Conservation (phyloP, 2,113 vertebrate genomes). For the Lophura nycthemera region DNA sequence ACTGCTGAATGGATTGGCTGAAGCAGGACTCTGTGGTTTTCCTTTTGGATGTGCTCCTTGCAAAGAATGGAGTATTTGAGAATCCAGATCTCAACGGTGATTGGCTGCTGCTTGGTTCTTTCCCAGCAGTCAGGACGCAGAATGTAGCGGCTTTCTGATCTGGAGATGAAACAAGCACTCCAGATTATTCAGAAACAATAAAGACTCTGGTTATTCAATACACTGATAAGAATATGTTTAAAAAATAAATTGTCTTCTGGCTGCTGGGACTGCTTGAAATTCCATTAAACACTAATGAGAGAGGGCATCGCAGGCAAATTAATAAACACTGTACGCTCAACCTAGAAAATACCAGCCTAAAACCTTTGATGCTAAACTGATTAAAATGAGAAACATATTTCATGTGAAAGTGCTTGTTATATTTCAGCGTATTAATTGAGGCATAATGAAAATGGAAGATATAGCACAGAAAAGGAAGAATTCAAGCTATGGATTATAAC, state of each 20-base stretch:
- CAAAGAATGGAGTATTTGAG: background rate
- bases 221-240: slow-evolving; percentile 54
- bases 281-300: slow-evolving; percentile 72
- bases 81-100: background rate
- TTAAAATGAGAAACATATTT: slow-evolving; percentile 70
- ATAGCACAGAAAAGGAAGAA: slow-evolving; percentile 4
- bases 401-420: slow-evolving; percentile 40
- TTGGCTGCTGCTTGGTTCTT: background rate
- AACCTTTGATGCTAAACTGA: slow-evolving; percentile 72
- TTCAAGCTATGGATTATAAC: background rate
- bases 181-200: slow-evolving; percentile 52
- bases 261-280: slow-evolving; percentile 63
- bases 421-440: slow-evolving; percentile 61
- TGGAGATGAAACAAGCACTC: slow-evolving; percentile 32
- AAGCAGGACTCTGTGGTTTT: background rate
- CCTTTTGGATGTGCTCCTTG: background rate
- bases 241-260: slow-evolving; percentile 61
- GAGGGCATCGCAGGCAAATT: slow-evolving; percentile 68
- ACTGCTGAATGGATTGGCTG: background rate
- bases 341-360: slow-evolving; percentile 59
- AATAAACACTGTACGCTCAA: slow-evolving; percentile 67
- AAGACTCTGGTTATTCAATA: slow-evolving; percentile 51
- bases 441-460: slow-evolving; percentile 56
- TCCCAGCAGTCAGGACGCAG: background rate
- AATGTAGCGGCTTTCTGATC: slow-evolving; percentile 11